These are phyloP conservation scores for Alouatta caraya DNA, from an alignment of 2,797 vertebrate genomes.

Conservation along the genomic window DNA sequence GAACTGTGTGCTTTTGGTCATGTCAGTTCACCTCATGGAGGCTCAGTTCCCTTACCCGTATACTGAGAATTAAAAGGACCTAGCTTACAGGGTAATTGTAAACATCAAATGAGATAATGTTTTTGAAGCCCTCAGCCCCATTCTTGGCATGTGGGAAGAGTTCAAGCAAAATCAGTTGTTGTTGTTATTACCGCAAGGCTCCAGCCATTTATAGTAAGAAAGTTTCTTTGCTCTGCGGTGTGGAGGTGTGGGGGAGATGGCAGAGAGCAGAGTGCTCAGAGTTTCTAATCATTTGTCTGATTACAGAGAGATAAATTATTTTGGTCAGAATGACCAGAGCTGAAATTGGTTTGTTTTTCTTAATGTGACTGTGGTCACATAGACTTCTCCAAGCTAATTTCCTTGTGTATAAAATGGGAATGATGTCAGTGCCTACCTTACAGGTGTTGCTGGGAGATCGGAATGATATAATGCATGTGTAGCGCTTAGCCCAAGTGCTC, in stretches of 20 bases:
- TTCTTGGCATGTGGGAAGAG: not conserved
- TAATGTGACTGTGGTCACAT: not conserved
- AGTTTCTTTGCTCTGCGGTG: not conserved
- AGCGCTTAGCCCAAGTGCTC: not conserved
- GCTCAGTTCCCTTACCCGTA: not conserved
- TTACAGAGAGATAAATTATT: slow-evolving; percentile 30
- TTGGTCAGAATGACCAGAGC: not conserved
- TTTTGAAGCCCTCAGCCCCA: not conserved
- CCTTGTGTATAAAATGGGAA: not conserved
- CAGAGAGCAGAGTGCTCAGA: not conserved
- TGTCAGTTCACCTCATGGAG: not conserved
- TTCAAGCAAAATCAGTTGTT: not conserved
- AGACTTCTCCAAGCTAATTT: slow-evolving; percentile 10
- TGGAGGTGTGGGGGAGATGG: not conserved
- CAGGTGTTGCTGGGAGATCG: not conserved
- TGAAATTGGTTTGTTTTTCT: not conserved
- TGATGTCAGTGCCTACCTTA: not conserved
- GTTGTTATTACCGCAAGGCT: not conserved
- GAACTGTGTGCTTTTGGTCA: not conserved
- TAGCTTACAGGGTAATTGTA: not conserved
- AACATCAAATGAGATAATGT: slow-evolving; percentile 6
- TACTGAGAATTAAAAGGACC: not conserved
- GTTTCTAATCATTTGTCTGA: not conserved
- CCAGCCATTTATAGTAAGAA: not conserved
- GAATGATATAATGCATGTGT: not conserved